A percentile compares a stretch with the other conserved stretches of the same genome.
Evolutionary conservation across 1,140 invertebrate genomes (phyloP).

Genomic region (Onthophagus taurus): DNA sequence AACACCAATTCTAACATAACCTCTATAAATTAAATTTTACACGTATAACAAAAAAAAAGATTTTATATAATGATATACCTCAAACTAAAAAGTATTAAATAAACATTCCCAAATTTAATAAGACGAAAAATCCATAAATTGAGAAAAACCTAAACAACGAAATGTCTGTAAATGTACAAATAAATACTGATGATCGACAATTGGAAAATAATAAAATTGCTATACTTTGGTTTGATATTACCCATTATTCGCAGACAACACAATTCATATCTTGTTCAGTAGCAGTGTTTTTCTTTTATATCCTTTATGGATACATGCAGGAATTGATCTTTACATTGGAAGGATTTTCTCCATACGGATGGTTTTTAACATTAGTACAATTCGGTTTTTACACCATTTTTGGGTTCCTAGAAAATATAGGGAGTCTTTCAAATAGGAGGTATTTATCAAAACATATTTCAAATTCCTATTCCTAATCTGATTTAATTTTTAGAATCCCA

Average conservation of each 20-base stretch:
- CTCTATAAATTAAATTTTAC: too few relatives aligned
- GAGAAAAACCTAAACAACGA: too few relatives aligned
- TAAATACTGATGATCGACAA: constrained; percentile 1
- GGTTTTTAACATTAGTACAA: constrained; percentile 88
- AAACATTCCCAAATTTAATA: too few relatives aligned
- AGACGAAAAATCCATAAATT: too few relatives aligned
- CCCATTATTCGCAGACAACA: constrained; percentile 47
- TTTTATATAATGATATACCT: too few relatives aligned
- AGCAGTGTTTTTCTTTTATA: constrained; percentile 79
- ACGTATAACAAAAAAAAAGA: too few relatives aligned
- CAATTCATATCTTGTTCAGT: constrained; percentile 70
- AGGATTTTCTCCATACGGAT: constrained; percentile 81
- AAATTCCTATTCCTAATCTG: neutral
- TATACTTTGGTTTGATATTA: constrained; percentile 67
- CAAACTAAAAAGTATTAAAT: too few relatives aligned
- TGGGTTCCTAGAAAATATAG: constrained; percentile 66
- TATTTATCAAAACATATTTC: constrained; percentile 39
- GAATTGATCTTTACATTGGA: constrained; percentile 86
- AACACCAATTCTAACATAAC: too few relatives aligned
- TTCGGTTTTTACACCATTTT: constrained; percentile 80
- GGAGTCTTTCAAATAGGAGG: constrained; percentile 55
- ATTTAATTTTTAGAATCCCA: constrained; percentile 63
- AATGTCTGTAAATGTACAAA: constrained; percentile 9
- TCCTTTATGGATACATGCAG: constrained; percentile 88
- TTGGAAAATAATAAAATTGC: constrained; percentile 47